phyloP scores from a whole-genome alignment of 2,113 vertebrate genomes.

The Helogale parvula region DNA sequence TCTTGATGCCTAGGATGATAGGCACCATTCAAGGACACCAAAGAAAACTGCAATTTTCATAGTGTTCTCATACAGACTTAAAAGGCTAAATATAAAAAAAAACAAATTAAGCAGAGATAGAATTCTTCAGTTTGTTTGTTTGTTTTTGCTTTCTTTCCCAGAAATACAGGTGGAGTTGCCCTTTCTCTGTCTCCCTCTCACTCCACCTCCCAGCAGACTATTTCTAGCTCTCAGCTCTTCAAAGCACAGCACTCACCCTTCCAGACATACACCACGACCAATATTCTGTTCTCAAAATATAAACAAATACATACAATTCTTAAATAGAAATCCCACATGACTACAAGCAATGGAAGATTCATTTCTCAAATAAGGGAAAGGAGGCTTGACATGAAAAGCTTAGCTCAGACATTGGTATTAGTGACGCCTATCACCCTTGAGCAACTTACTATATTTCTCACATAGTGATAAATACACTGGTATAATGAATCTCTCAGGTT shows the following conservation, averaged over 20 bases:
- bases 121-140: neutral
- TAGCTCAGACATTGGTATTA: neutral
- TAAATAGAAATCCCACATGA: neutral
- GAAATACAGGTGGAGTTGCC: neutral
- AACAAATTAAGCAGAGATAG: neutral
- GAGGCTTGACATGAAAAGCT: neutral
- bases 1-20: neutral
- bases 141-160: neutral
- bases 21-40: neutral
- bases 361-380: neutral
- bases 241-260: neutral
- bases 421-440: neutral
- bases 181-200: neutral
- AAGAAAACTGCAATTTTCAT: neutral
- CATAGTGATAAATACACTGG: neutral
- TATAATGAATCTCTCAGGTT: neutral
- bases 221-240: neutral
- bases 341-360: neutral
- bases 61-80: neutral
- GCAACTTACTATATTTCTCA: constrained; percentile 5
- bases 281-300: neutral
- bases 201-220: neutral
- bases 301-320: neutral
- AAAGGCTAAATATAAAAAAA: neutral
- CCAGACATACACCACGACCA: neutral